These are phyloP conservation scores for Turritopsis rubra DNA, from an alignment of 30 jellyfish, hydroid and myxozoan genomes.

Conservation along the genomic window DNA sequence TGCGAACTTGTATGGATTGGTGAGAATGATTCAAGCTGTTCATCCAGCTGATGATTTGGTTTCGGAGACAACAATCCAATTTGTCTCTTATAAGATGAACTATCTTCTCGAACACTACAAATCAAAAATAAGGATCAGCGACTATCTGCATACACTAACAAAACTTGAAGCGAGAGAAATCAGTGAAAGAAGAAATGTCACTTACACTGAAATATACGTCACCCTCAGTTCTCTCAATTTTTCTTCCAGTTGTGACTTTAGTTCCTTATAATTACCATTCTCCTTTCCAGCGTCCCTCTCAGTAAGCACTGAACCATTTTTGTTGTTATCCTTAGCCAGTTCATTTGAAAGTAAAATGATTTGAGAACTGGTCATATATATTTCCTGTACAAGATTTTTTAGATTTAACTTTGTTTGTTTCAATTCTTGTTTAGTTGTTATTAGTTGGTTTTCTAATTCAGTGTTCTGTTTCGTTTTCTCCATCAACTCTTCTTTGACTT, in stretches of 20 bases:
- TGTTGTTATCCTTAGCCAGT: not conserved
- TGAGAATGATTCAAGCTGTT: slow-evolving; percentile 15
- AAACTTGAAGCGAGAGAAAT: too few relatives aligned
- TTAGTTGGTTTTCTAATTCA: not conserved
- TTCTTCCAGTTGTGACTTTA: not conserved
- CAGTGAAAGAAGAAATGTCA: not conserved
- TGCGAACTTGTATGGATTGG: slow-evolving; percentile 38
- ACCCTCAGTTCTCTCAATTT: not conserved
- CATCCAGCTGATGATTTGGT: slow-evolving; percentile 45
- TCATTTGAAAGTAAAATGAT: not conserved
- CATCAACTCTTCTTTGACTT: not conserved
- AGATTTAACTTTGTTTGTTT: not conserved
- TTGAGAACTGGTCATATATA: not conserved
- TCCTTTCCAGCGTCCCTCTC: not conserved
- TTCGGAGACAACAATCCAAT: slow-evolving; percentile 31
- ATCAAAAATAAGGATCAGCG: not conserved
- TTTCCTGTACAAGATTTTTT: not conserved
- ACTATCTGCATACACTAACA: not conserved
- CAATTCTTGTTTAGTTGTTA: not conserved
- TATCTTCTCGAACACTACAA: slow-evolving; percentile 17
- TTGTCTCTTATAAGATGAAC: slow-evolving; percentile 22
- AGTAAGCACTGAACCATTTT: slow-evolving; percentile 13
- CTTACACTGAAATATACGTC: not conserved
- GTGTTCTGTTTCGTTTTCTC: not conserved
- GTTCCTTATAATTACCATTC: not conserved